Percentiles rank a stretch among this genome's conserved stretches.
These are phyloP conservation scores for Seison nebaliae DNA, from an alignment of 1,140 invertebrate genomes.

Conservation along the genomic window DNA sequence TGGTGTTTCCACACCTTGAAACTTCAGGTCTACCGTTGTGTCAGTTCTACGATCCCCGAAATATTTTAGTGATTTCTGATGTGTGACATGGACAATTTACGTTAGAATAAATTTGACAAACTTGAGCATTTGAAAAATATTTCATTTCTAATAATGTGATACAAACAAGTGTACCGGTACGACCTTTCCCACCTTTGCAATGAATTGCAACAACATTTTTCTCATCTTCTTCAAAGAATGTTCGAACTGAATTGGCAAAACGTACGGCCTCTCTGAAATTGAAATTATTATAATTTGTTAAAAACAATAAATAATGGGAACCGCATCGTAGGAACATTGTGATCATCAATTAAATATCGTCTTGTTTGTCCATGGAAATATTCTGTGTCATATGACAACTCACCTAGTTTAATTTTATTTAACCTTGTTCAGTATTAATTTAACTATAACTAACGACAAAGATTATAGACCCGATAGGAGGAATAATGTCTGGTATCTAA, in stretches of 20 bases:
- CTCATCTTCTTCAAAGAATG: constrained; percentile 32
- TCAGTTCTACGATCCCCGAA: constrained; percentile 34
- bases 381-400: constrained; percentile 33
- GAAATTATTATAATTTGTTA: background rate
- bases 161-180: constrained; percentile 36
- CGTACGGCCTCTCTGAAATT: constrained; percentile 29
- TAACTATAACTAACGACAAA: constrained; percentile 31
- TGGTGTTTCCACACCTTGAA: constrained; percentile 35
- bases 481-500: constrained; percentile 34
- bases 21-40: constrained; percentile 29
- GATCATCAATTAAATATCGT: constrained; percentile 35
- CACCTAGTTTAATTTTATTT: constrained; percentile 22
- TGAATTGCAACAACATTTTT: constrained; percentile 37
- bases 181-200: constrained; percentile 39
- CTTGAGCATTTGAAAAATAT: background rate
- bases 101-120: background rate
- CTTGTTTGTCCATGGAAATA: constrained; percentile 34
- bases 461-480: constrained; percentile 37
- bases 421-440: constrained; percentile 6
- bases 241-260: constrained; percentile 30
- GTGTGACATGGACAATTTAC: background rate
- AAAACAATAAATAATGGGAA: constrained; percentile 8
- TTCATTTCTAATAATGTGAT: constrained; percentile 32
- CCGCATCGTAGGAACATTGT: constrained; percentile 34
- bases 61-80: constrained; percentile 31